phyloP scores from a whole-genome alignment of 2,888 invertebrate genomes.

The Panopea generosa region DNA sequence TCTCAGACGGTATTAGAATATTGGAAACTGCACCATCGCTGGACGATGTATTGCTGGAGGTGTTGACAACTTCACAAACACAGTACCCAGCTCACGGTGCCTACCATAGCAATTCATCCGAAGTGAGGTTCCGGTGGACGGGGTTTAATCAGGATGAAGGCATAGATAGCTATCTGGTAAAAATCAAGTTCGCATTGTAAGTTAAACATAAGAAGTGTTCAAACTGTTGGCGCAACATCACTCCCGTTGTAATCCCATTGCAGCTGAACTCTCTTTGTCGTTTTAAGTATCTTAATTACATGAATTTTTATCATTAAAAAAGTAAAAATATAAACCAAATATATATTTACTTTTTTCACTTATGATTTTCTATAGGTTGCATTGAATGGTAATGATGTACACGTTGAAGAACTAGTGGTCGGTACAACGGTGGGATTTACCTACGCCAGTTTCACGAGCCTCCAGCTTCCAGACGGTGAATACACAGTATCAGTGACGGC shows the following conservation, averaged over 20 bases:
- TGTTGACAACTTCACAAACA: slow-evolving; percentile 44
- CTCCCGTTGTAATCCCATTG: no score
- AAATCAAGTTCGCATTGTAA: no score
- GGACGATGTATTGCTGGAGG: slow-evolving; percentile 33
- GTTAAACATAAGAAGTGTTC: no score
- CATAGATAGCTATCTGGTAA: slow-evolving; percentile 51
- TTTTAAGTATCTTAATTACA: no score
- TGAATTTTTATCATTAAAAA: no score
- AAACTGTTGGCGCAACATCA: no score
- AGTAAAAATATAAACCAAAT: no score
- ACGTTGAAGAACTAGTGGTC: slow-evolving; percentile 20
- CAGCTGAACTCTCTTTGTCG: no score
- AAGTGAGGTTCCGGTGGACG: slow-evolving; percentile 51
- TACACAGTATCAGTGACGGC: slow-evolving; percentile 36
- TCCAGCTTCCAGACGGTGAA: slow-evolving; percentile 27
- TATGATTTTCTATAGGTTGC: slow-evolving; percentile 32
- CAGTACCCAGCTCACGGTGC: slow-evolving; percentile 45
- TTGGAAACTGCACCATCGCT: slow-evolving; percentile 39
- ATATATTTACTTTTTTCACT: no score
- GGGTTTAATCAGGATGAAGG: slow-evolving; percentile 55
- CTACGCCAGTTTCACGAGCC: slow-evolving; percentile 31
- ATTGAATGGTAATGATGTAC: slow-evolving; percentile 15
- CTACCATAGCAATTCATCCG: slow-evolving; percentile 47
- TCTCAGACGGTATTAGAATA: slow-evolving; percentile 57
- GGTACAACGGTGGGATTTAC: slow-evolving; percentile 21